Evolutionary conservation across 2,113 vertebrate genomes (phyloP).

Genomic region (Poicephalus meyeri): DNA sequence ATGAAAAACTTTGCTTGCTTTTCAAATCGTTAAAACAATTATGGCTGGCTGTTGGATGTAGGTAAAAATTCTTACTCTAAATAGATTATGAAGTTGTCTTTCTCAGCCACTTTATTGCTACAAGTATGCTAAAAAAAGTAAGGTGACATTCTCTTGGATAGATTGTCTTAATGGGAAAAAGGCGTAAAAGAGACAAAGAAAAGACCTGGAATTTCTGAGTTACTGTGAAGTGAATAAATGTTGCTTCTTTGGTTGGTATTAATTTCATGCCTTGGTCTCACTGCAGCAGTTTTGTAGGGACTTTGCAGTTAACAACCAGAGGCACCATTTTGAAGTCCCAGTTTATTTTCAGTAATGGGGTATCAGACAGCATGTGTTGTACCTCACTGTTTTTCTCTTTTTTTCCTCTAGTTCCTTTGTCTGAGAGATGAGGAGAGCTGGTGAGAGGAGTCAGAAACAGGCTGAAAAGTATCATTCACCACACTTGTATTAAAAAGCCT

Average conservation of each 20-base stretch:
- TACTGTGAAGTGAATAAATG: background rate
- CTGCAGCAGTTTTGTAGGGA: background rate
- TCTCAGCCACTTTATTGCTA: background rate
- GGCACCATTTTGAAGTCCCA: background rate
- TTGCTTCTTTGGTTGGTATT: background rate
- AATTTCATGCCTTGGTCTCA: background rate
- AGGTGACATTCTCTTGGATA: background rate
- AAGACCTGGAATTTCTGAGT: background rate
- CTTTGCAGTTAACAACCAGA: background rate
- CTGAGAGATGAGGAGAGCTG: background rate
- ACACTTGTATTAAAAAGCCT: background rate
- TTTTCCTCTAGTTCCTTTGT: background rate
- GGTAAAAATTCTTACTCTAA: background rate
- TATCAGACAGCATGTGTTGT: background rate
- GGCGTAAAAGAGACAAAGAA: background rate
- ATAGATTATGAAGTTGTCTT: background rate
- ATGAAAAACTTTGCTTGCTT: background rate
- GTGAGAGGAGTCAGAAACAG: background rate
- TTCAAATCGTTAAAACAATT: background rate
- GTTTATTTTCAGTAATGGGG: background rate
- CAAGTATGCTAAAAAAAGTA: background rate
- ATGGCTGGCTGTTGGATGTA: background rate
- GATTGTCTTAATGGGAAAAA: background rate
- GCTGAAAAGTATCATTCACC: constrained; percentile 26
- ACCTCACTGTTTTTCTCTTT: background rate